These are phyloP conservation scores for Tupiocoris notatus DNA, from an alignment of 2,888 invertebrate genomes.

Conservation along the genomic window DNA sequence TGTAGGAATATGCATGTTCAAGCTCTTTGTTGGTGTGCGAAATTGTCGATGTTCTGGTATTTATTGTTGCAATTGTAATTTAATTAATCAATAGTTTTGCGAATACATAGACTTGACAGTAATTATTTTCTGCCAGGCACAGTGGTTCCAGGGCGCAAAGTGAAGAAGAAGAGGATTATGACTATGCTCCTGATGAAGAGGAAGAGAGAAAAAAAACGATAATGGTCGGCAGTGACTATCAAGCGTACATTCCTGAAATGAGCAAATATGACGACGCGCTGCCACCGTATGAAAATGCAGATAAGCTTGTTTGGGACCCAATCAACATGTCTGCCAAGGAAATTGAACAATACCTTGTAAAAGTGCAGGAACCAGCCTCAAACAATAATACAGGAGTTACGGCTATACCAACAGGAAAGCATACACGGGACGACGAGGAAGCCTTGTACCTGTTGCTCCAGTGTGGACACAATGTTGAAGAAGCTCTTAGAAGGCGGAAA, in stretches of 20 bases:
- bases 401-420: slow-evolving; percentile 65
- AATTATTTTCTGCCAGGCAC: slow-evolving; percentile 22
- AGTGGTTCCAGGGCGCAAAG: slow-evolving; percentile 62
- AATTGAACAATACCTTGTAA: slow-evolving; percentile 75
- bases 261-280: slow-evolving; percentile 89
- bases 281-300: slow-evolving; percentile 92
- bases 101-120: too few species aligned
- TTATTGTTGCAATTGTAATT: too few species aligned
- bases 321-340: slow-evolving; percentile 67
- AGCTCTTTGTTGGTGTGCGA: too few species aligned
- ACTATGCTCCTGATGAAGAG: slow-evolving; percentile 80
- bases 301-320: slow-evolving; percentile 92
- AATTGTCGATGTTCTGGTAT: too few species aligned
- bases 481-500: slow-evolving; percentile 78
- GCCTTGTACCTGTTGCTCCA: slow-evolving; percentile 82
- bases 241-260: slow-evolving; percentile 90
- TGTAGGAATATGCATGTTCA: too few species aligned
- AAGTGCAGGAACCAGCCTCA: slow-evolving; percentile 56
- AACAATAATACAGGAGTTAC: slow-evolving; percentile 57
- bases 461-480: slow-evolving; percentile 93
- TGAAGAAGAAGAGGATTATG: slow-evolving; percentile 77
- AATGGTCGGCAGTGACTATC: slow-evolving; percentile 92
- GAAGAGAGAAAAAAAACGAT: slow-evolving; percentile 88
- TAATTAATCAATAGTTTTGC: too few species aligned
- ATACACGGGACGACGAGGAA: slow-evolving; percentile 83